Conservation (phyloP, 2,113 vertebrate species). For the Trinectes maculatus region DNA sequence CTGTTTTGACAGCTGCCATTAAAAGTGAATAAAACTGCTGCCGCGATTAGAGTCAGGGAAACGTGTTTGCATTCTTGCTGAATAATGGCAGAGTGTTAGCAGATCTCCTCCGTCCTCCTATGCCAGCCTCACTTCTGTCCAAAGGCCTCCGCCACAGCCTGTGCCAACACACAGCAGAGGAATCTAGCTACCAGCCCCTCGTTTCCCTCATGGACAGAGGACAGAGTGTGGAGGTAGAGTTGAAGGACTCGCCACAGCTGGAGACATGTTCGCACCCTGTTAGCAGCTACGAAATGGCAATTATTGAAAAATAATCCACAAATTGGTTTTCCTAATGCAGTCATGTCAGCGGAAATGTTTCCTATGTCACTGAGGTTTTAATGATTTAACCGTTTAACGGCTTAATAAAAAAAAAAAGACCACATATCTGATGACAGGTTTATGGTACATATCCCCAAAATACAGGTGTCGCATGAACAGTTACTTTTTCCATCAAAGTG, state of each 20-base stretch:
- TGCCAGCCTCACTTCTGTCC: constrained; percentile 77
- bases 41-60: constrained; percentile 73
- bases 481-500: neutral
- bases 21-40: constrained; percentile 73
- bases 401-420: constrained; percentile 13
- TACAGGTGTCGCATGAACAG: constrained; percentile 12
- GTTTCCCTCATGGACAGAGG: constrained; percentile 60
- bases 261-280: constrained; percentile 66
- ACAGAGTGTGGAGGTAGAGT: constrained; percentile 69
- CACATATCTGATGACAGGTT: constrained; percentile 35
- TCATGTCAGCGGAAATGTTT: constrained; percentile 54
- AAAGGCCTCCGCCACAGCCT: constrained; percentile 76
- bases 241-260: constrained; percentile 72
- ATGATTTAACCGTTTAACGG: constrained; percentile 53
- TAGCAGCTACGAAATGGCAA: constrained; percentile 52
- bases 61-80: constrained; percentile 70
- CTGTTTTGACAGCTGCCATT: constrained; percentile 83
- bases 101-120: constrained; percentile 72
- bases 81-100: constrained; percentile 78
- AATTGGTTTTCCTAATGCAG: constrained; percentile 45
- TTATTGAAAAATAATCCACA: constrained; percentile 59
- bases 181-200: constrained; percentile 69
- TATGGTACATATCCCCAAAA: no score
- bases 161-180: constrained; percentile 66
- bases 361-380: constrained; percentile 49